A percentile compares a stretch with the other conserved stretches of the same genome.
These are phyloP conservation scores for Drosophila incognita DNA, from an alignment of 2,888 invertebrate species.

Conservation along the genomic window DNA sequence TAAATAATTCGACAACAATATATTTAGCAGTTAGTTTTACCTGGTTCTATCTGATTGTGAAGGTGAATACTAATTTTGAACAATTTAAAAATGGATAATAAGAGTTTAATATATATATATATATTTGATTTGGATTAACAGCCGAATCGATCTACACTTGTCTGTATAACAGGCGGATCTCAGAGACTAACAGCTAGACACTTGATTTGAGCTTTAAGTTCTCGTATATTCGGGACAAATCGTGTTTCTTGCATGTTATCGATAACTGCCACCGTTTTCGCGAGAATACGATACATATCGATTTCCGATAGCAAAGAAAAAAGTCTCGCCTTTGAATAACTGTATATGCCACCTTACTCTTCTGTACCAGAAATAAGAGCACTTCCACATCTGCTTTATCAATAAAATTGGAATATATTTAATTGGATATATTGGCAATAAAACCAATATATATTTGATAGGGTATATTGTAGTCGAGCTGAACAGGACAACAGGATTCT, in stretches of 20 bases:
- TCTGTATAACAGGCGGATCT: neutral
- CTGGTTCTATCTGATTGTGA: neutral
- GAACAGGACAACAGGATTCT: neutral
- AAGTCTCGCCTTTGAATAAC: no score
- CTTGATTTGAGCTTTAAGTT: neutral
- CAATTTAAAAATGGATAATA: no score
- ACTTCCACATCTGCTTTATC: neutral
- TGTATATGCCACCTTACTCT: no score
- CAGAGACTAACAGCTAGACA: neutral
- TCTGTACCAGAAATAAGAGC: neutral
- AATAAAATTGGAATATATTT: no score
- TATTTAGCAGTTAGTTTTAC: neutral
- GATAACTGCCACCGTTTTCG: neutral
- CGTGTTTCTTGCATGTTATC: neutral
- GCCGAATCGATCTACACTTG: neutral
- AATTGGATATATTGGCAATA: neutral
- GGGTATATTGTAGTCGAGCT: neutral
- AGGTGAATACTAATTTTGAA: neutral
- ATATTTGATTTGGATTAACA: neutral
- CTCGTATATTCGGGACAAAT: neutral
- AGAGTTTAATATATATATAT: neutral
- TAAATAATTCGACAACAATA: neutral
- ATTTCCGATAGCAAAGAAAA: neutral
- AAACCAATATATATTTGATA: neutral
- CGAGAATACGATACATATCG: neutral